Evolutionary conservation across 2,113 vertebrate species (phyloP), one percentile per base, ranked within the genome.

Genomic region (Leptosomus discolor): DNA sequence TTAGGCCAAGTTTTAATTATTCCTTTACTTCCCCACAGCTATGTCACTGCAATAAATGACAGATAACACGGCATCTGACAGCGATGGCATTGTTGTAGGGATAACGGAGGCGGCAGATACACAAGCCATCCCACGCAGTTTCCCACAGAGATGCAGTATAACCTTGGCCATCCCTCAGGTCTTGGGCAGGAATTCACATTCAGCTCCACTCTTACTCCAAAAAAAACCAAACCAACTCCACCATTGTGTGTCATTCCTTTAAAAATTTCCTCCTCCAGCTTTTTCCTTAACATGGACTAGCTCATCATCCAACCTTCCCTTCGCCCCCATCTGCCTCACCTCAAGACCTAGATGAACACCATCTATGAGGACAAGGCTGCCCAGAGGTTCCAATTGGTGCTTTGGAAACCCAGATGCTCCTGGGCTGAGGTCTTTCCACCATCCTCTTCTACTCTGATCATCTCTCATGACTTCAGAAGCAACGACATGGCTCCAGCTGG

Each of bases 221-320:
- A 61, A 50, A 64, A 41, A 37, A 9, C 12, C 18, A 46, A 46
- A 21, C 5, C 5, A 48, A 15, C 3, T 18, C 56, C 26, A 3
- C 5, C 21, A 2, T 19, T 4, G 0, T 2, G 1, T 6, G 3
- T 16, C 41, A 23, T 24, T 5, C 12, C 15, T 78, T 51, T 9
- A 18, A 13, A 51, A 19, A 43, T 22, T 75, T 34, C 51, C 8
- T 12, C 36, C 20, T n/a, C n/a, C n/a, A n/a, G n/a, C n/a, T 36
- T 60, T 26, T 56, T 36, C 36, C 32, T 53, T 39, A 4, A 22
- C 46, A 14, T 2, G 20, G 20, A 12, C 23, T 48, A 29, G 51
- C 53, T 41, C 39, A 29, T 30, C 26, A 14, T 26, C 54, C 34
- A 51, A 41, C 8, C 30, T 29, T 27, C 57, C 37, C 54, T 53